Evolutionary conservation across 2,888 invertebrate genomes (phyloP).

Genomic region (Apomyelois bistriatella): DNA sequence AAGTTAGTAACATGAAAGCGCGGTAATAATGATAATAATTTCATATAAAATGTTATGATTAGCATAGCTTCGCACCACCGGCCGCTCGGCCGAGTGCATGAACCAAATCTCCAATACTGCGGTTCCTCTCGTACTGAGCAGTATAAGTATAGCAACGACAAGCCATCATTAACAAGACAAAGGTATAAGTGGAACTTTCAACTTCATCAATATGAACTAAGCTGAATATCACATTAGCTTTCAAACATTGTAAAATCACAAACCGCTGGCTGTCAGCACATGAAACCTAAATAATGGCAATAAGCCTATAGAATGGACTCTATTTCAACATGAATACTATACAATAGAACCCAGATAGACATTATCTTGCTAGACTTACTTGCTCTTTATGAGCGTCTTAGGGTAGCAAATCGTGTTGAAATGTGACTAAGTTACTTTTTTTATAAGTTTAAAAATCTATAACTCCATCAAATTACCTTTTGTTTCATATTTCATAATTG

Average conservation of each 20-base stretch:
- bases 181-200: neutral
- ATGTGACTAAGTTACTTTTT: neutral
- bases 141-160: too few relatives aligned
- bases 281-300: constrained; percentile 8
- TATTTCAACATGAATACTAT: neutral
- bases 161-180: too few relatives aligned
- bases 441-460: too few relatives aligned
- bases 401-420: neutral
- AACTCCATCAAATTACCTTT: too few relatives aligned
- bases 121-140: too few relatives aligned
- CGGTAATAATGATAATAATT: too few relatives aligned
- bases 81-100: too few relatives aligned
- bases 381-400: neutral
- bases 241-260: neutral
- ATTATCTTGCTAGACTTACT: neutral
- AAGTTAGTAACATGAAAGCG: too few relatives aligned
- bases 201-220: neutral
- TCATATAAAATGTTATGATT: too few relatives aligned
- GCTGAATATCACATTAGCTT: neutral
- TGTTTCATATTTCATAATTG: too few relatives aligned
- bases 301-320: constrained; percentile 1
- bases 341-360: neutral
- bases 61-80: too few relatives aligned
- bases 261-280: neutral
- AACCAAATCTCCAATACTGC: too few relatives aligned